Percentiles rank a stretch among this genome's conserved stretches.
Conservation (phyloP, 53 echinoderm and acorn worm genomes). For the Apostichopus leukothele region DNA sequence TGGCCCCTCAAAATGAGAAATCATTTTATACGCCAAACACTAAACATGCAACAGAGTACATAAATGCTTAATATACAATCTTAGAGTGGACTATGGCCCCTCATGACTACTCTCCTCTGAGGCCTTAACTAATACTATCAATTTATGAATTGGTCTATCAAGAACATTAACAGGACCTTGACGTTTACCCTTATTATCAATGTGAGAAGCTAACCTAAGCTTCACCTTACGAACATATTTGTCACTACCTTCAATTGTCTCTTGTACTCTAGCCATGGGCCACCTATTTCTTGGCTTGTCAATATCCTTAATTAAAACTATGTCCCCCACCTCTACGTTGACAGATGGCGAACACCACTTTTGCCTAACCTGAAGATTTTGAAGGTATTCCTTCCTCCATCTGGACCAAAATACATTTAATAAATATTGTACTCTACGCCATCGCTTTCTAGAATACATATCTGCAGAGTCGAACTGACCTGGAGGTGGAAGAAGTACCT, state of each 20-base stretch:
- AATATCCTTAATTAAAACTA: constrained; percentile 32
- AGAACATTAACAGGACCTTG: neutral
- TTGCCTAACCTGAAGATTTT: constrained; percentile 17
- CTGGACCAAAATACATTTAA: constrained; percentile 42
- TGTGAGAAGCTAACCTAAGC: neutral
- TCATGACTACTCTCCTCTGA: neutral
- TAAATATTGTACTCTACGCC: constrained; percentile 8
- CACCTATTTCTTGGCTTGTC: neutral
- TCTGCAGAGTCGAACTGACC: neutral
- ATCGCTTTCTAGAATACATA: neutral
- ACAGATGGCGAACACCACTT: constrained; percentile 14
- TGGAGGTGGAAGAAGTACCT: constrained; percentile 18
- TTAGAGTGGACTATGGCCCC: neutral
- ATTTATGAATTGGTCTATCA: constrained; percentile 2
- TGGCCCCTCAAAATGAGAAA: too few species aligned
- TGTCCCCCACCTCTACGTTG: constrained; percentile 37
- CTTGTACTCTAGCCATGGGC: neutral
- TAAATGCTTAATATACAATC: too few species aligned
- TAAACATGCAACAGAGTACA: too few species aligned
- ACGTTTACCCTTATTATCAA: constrained; percentile 3
- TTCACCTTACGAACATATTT: constrained; percentile 15
- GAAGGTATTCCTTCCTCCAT: constrained; percentile 44
- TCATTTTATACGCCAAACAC: too few species aligned
- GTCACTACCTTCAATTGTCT: neutral
- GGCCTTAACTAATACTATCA: neutral